Conservation (phyloP, 2,797 vertebrate species). For the Poecilia gillii region DNA sequence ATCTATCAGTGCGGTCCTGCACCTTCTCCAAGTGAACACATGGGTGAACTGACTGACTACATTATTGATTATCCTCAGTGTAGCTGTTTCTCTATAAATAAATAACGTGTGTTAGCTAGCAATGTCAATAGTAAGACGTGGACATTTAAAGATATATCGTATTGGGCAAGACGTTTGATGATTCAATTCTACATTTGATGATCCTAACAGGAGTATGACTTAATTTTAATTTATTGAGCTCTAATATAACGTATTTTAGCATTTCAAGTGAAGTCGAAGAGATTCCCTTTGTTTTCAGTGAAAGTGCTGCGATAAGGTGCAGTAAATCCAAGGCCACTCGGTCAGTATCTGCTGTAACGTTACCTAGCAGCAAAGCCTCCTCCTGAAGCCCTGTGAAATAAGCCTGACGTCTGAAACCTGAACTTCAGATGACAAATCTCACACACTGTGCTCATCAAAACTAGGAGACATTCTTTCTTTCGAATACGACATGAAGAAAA, state of each 20-base stretch:
- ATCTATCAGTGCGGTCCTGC: constrained; percentile 9
- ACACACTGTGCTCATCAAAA: neutral
- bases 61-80: neutral
- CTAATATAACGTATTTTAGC: neutral
- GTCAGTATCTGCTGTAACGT: constrained; percentile 45
- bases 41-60: neutral
- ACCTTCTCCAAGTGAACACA: constrained; percentile 17
- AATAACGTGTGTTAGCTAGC: neutral
- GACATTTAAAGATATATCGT: neutral
- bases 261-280: neutral
- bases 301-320: neutral
- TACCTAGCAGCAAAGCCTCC: constrained; percentile 27
- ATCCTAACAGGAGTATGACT: neutral
- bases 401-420: constrained; percentile 21
- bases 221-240: too few species aligned
- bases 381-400: constrained; percentile 38
- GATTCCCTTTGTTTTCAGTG: neutral
- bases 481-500: neutral
- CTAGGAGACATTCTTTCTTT: neutral
- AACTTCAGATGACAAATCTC: neutral
- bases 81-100: too few species aligned
- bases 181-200: neutral
- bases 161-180: neutral
- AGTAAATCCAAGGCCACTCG: constrained; percentile 1
- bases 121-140: neutral